Evolutionary conservation across 2,888 invertebrate genomes (phyloP).

Genomic region (Subacronicta megacephala): DNA sequence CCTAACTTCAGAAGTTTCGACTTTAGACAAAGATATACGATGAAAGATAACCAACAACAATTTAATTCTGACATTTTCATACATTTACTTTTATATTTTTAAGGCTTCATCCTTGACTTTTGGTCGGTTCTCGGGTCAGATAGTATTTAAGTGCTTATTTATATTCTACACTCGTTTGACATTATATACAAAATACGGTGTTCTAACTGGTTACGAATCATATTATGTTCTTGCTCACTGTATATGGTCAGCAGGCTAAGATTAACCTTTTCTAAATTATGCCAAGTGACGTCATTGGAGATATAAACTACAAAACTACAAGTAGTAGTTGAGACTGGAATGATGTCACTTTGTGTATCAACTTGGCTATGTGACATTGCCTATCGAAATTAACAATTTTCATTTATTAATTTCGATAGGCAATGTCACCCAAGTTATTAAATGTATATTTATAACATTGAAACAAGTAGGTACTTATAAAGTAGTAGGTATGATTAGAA

Average conservation of each 20-base stretch:
- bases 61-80: conserved; percentile 33
- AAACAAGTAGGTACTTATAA: conserved; percentile 7
- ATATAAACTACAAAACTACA: too few relatives aligned
- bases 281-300: conserved; percentile 47
- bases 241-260: conserved; percentile 20
- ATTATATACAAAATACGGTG: conserved; percentile 24
- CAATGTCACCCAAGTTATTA: background rate
- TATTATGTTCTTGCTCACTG: conserved; percentile 9
- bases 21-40: conserved; percentile 23
- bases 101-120: conserved; percentile 52
- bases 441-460: conserved; percentile 15
- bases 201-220: conserved; percentile 17
- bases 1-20: conserved; percentile 3
- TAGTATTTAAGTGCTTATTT: conserved; percentile 34
- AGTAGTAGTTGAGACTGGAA: conserved; percentile 8
- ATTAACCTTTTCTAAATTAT: conserved; percentile 37
- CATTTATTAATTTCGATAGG: conserved; percentile 1
- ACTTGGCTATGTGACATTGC: too few relatives aligned
- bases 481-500: conserved; percentile 12
- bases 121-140: conserved; percentile 36
- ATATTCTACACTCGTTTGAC: conserved; percentile 32
- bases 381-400: too few relatives aligned
- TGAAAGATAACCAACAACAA: conserved; percentile 35
- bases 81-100: conserved; percentile 47
- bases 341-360: conserved; percentile 37